Conservation (phyloP, 1,140 invertebrate species). For the Bactericera cockerelli region DNA sequence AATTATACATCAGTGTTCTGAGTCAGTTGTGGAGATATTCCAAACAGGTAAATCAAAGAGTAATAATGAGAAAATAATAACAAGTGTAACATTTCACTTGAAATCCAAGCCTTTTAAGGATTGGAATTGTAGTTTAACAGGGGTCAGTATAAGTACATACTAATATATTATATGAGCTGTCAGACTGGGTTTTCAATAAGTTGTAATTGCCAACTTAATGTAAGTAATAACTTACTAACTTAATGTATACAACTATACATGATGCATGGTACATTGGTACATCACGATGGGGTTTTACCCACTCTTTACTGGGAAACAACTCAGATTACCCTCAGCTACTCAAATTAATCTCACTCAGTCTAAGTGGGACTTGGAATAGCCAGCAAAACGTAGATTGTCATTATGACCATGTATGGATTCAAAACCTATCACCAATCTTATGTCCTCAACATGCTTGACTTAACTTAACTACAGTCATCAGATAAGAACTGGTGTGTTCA, state of each 20-base stretch:
- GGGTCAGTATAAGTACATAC: background rate
- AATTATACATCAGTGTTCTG: background rate
- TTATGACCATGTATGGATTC: no score
- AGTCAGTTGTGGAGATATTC: background rate
- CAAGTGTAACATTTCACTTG: background rate
- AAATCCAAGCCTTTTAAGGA: no score
- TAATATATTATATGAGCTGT: background rate
- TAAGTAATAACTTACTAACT: background rate
- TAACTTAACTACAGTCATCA: no score
- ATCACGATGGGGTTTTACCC: no score
- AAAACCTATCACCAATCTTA: background rate
- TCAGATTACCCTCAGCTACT: no score
- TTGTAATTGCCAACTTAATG: background rate
- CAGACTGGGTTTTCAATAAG: background rate
- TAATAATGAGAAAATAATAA: background rate
- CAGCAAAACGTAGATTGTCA: no score
- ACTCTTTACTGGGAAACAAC: no score
- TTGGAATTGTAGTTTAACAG: background rate
- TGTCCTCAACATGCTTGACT: no score
- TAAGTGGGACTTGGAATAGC: no score
- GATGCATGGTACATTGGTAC: no score
- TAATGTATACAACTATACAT: background rate
- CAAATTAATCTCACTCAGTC: no score
- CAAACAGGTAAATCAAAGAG: background rate
- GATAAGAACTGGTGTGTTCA: no score